phyloP scores from a whole-genome alignment of 2,797 vertebrate genomes.

The Coregonus sp. region DNA sequence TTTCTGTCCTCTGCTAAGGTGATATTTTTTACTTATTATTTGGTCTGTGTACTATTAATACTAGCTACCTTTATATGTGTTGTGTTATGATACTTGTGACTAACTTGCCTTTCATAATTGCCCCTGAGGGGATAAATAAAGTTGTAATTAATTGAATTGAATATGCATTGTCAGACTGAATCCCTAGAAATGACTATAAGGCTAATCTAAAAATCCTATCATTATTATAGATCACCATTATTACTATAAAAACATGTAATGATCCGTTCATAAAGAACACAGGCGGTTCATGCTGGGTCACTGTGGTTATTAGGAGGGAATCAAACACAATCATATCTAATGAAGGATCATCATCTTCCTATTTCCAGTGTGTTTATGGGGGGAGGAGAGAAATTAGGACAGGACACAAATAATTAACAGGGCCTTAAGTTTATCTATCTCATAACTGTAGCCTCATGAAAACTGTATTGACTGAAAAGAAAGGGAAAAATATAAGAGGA shows the following conservation, averaged over 20 bases:
- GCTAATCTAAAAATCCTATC: neutral
- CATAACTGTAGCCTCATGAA: constrained; percentile 2
- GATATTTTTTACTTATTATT: too few species aligned
- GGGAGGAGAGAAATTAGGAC: neutral
- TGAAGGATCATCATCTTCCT: constrained; percentile 1
- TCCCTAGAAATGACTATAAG: neutral
- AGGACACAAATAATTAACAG: constrained; percentile 18
- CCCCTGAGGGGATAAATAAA: neutral
- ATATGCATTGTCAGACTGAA: neutral
- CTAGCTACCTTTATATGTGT: neutral
- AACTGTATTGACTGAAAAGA: neutral
- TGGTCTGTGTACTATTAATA: neutral
- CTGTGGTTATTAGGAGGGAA: neutral
- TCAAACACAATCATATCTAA: neutral
- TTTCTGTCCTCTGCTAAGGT: too few species aligned
- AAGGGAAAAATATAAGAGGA: constrained; percentile 11
- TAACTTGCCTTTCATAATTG: neutral
- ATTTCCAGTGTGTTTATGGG: neutral
- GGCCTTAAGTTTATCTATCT: constrained; percentile 5
- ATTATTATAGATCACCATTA: neutral
- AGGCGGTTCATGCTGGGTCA: neutral
- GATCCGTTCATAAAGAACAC: neutral
- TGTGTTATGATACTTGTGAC: neutral
- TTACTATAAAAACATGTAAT: neutral
- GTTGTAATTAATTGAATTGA: neutral